These are phyloP conservation scores for Drosophila cognata DNA, from an alignment of 2,888 invertebrate genomes.

Conservation along the genomic window DNA sequence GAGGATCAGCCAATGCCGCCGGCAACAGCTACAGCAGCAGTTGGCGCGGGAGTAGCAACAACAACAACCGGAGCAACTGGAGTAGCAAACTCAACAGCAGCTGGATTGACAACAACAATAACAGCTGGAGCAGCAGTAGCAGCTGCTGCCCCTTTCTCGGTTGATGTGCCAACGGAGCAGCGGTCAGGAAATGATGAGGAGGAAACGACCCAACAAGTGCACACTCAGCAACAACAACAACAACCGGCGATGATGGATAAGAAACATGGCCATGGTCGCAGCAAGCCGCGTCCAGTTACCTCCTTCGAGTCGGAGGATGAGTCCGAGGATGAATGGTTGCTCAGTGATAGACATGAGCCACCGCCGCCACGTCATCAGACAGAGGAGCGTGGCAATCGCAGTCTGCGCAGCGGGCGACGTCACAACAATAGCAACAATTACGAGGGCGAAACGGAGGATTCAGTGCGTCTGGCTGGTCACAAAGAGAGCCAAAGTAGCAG, in stretches of 20 bases:
- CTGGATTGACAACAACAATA: slow-evolving; percentile 11
- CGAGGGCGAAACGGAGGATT: slow-evolving; percentile 89
- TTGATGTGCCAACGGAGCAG: background rate
- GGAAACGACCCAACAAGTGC: slow-evolving; percentile 13
- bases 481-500: slow-evolving; percentile 46
- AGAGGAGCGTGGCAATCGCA: slow-evolving; percentile 64
- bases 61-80: slow-evolving; percentile 9
- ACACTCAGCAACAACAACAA: slow-evolving; percentile 37
- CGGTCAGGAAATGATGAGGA: slow-evolving; percentile 18
- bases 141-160: slow-evolving; percentile 5
- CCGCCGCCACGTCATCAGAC: slow-evolving; percentile 83
- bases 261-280: slow-evolving; percentile 28
- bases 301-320: slow-evolving; percentile 83
- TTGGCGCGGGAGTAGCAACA: slow-evolving; percentile 21
- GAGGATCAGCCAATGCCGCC: slow-evolving; percentile 77
- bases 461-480: slow-evolving; percentile 58
- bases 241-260: slow-evolving; percentile 43
- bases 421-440: slow-evolving; percentile 86
- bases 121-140: slow-evolving; percentile 26
- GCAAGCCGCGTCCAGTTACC: slow-evolving; percentile 40
- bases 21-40: slow-evolving; percentile 10
- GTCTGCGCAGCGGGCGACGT: slow-evolving; percentile 57
- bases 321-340: slow-evolving; percentile 66
- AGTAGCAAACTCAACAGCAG: background rate
- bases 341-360: slow-evolving; percentile 69